phyloP scores from a whole-genome alignment of 2,888 invertebrate genomes.

The Acanthosepion pharaonis region DNA sequence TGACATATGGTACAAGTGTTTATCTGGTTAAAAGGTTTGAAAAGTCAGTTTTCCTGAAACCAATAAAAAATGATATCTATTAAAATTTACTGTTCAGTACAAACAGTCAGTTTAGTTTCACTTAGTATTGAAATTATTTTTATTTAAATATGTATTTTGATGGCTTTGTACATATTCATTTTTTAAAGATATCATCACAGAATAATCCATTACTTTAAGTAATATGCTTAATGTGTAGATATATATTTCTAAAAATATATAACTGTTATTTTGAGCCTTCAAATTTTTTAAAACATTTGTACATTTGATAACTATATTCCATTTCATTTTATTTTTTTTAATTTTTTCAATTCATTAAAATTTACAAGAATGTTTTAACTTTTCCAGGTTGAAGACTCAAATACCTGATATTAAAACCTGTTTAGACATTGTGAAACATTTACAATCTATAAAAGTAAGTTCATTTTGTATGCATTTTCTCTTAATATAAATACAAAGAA shows the following conservation, averaged over 20 bases:
- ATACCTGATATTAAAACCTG: slow-evolving; percentile 95
- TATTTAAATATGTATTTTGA: background rate
- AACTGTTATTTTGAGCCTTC: background rate
- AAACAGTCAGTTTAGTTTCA: no score
- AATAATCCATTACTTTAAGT: background rate
- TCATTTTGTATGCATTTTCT: background rate
- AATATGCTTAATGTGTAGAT: background rate
- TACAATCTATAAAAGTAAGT: slow-evolving; percentile 83
- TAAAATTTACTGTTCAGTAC: no score
- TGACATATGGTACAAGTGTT: no score
- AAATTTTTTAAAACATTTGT: background rate
- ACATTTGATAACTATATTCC: background rate
- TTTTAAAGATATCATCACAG: background rate
- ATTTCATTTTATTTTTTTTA: background rate
- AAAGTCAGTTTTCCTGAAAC: no score
- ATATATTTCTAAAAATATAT: background rate
- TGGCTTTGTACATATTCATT: background rate
- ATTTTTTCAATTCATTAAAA: background rate
- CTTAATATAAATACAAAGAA: background rate
- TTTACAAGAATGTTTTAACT: background rate
- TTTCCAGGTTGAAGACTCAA: slow-evolving; percentile 83
- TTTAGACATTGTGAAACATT: slow-evolving; percentile 90
- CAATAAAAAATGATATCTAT: no score
- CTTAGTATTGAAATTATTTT: background rate
- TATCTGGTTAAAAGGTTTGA: no score